phyloP scores from a whole-genome alignment of 1,140 invertebrate genomes.

The Drosophila busckii region DNA sequence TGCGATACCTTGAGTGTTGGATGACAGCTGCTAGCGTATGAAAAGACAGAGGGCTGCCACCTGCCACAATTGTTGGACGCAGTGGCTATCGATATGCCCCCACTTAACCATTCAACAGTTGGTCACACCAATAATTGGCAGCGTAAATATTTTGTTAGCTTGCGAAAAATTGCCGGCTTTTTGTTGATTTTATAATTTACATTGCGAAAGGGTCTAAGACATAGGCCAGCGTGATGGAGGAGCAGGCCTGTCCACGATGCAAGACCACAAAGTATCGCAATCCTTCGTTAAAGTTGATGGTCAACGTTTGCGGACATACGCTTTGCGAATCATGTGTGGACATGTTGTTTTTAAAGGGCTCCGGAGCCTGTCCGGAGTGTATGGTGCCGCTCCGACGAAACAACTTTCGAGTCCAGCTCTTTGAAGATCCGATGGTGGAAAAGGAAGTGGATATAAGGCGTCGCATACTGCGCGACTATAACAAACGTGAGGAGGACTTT shows the following conservation, averaged over 20 bases:
- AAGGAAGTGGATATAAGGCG: constrained; percentile 98
- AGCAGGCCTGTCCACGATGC: constrained; percentile 96
- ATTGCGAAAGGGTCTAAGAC: background rate
- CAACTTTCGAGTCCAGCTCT: constrained; percentile 96
- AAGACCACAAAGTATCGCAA: constrained; percentile 99
- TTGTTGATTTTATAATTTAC: background rate
- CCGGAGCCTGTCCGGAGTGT: constrained; percentile 95
- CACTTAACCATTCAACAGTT: no score
- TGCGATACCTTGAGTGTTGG: no score
- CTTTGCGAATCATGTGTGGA: constrained; percentile 90
- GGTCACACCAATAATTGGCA: no score
- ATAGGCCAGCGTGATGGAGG: constrained; percentile 83
- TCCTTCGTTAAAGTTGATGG: constrained; percentile 97
- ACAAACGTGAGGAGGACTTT: constrained; percentile 96
- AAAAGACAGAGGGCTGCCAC: no score
- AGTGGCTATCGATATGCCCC: no score
- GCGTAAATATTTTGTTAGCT: no score
- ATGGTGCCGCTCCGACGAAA: constrained; percentile 89
- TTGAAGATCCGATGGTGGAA: constrained; percentile 97
- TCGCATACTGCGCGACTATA: constrained; percentile 92
- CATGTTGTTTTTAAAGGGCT: constrained; percentile 83
- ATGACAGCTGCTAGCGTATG: no score
- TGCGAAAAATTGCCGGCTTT: constrained; percentile 16
- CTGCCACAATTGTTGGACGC: no score
- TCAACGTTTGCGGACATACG: constrained; percentile 98